Evolutionary conservation across 2,797 vertebrate species (phyloP), one percentile per base, ranked within the genome.

Genomic region (Megaceryle alcyon): DNA sequence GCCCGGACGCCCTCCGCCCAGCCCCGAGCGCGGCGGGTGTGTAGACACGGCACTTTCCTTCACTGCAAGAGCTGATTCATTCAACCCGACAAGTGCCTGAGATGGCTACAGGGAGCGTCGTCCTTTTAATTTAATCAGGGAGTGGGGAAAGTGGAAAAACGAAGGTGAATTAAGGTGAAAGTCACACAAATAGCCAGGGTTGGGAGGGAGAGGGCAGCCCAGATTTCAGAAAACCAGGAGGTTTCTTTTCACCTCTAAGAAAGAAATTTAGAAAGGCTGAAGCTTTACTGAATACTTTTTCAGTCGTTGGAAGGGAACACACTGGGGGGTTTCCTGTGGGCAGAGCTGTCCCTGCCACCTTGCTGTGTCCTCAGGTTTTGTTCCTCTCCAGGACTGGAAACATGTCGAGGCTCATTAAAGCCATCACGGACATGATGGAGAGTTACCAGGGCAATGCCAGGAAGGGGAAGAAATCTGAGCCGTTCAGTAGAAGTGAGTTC

Each of bases 341-440:
- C 57, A 61, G 51, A 31, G 21, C 28, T 46, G 22, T 5, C 37
- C 9, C 51, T 43, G n/a, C 11, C 20, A 46, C 29, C 35, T 5
- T 1, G 2, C 41, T 11, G 14, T 16, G 17, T 18, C 49, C 63
- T 51, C 35, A 33, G 3, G 5, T 16, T 51, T 60, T 84, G 35
- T 33, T 21, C 39, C 26, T 54, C 25, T 7, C 48, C 54, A 92
- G 83, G 48, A 7, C 73, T 3, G 33, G 26, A 75, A 64, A 31
- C 49, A 97, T 97, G 95, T 96, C 96, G 4, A 94, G 3, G n/a
- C n/a, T 97, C 19, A 66, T 97, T 6, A 94, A 95, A 94, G 96
- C 94, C 94, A 90, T 97, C 81, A 48, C 70, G 6, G 95, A 97
- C 39, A 31, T 96, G 95, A 79, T 97, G 90, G 86, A 86, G 86